Evolutionary conservation across 2,888 invertebrate species (phyloP).

Genomic region (Spilosoma lubricipeda): DNA sequence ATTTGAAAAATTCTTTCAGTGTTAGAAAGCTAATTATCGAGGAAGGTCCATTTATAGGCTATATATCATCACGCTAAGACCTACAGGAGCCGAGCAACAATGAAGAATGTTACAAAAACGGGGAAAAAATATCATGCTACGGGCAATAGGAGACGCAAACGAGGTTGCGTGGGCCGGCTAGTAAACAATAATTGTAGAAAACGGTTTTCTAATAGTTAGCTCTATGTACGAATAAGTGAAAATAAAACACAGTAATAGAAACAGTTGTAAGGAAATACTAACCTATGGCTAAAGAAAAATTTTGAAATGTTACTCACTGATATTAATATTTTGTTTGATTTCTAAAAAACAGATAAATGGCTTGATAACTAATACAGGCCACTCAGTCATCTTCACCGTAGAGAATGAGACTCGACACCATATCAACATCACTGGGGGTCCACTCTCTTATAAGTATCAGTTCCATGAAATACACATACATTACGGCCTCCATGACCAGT

Average conservation of each 20-base stretch:
- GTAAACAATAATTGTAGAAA: too few species aligned
- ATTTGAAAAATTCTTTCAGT: too few species aligned
- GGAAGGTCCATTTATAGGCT: too few species aligned
- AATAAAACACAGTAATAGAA: neutral
- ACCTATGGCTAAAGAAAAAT: neutral
- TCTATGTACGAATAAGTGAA: neutral
- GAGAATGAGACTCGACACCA: conserved; percentile 94
- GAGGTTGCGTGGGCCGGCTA: too few species aligned
- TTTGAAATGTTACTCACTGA: neutral
- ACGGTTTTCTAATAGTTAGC: neutral
- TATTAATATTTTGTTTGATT: neutral
- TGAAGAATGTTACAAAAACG: too few species aligned
- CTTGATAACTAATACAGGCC: conserved; percentile 96
- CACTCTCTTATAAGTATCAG: conserved; percentile 97
- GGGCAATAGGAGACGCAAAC: too few species aligned
- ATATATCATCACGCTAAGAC: too few species aligned
- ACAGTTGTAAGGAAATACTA: neutral
- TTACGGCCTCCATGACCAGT: conserved; percentile 95
- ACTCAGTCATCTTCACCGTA: conserved; percentile 96
- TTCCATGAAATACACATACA: conserved; percentile 98
- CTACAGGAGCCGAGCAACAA: too few species aligned
- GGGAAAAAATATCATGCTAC: too few species aligned
- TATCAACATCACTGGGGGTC: conserved; percentile 98
- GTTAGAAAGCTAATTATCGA: too few species aligned
- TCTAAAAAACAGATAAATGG: conserved; percentile 91